phyloP scores from a whole-genome alignment of 2,797 vertebrate species.

The Helarctos malayanus region DNA sequence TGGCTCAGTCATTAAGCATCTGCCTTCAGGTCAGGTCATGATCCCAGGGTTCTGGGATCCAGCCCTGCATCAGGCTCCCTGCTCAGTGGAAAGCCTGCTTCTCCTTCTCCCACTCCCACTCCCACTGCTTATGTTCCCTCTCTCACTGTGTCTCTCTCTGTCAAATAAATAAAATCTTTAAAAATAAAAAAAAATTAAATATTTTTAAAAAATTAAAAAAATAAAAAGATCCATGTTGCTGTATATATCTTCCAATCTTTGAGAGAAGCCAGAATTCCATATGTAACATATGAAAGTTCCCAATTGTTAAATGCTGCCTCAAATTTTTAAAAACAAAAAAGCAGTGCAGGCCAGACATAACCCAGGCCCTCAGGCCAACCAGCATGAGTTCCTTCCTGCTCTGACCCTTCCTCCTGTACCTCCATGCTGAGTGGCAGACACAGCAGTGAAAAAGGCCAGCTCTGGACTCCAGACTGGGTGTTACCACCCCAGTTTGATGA shows the following conservation, averaged over 20 bases:
- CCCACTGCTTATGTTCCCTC: too few relatives aligned
- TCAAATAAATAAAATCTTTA: too few relatives aligned
- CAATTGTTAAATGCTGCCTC: background rate
- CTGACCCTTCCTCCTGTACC: background rate
- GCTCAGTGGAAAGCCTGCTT: too few relatives aligned
- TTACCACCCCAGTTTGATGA: background rate
- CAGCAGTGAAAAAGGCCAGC: background rate
- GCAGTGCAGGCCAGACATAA: background rate
- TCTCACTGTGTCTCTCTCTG: too few relatives aligned
- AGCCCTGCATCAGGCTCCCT: too few relatives aligned
- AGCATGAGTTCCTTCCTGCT: background rate
- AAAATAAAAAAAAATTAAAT: too few relatives aligned
- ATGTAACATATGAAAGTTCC: background rate
- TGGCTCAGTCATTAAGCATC: too few relatives aligned
- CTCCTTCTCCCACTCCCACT: too few relatives aligned
- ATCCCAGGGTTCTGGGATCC: too few relatives aligned
- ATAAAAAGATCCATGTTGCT: background rate
- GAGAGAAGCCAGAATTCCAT: slow-evolving; percentile 20
- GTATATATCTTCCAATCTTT: background rate
- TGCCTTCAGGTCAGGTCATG: too few relatives aligned
- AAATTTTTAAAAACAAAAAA: slow-evolving; percentile 10
- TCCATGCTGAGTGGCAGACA: background rate
- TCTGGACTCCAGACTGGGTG: background rate
- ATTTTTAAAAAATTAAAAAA: too few relatives aligned
- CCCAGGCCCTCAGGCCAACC: background rate